Evolutionary conservation across 2,113 vertebrate species (phyloP), one percentile per base, ranked within the genome.

Genomic region (Alces alces): DNA sequence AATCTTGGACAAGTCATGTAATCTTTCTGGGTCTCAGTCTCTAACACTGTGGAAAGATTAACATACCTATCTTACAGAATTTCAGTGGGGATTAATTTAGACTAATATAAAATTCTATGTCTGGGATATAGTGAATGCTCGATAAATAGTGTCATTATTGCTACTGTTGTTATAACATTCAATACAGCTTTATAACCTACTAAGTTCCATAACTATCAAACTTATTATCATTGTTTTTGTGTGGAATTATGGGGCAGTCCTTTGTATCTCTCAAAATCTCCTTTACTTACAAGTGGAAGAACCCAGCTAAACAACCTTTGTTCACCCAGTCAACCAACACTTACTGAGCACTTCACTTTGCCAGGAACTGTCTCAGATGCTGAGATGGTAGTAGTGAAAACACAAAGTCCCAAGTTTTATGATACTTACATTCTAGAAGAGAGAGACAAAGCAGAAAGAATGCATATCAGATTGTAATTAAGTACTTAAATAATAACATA

Each of bases 241-340:
- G 14, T 92, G 54, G 21, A 86, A 89, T 84, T 84, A 87, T 66
- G 19, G 91, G 54, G 33, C 94, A 91, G 60, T 52, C 45, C 64
- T 61, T 89, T 91, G 3, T 30, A 73, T 84, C 83, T 93, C 60
- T 96, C n/a, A 19, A 70, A 45, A 84, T 86, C 50, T 70, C 78
- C 12, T 84, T 97, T 92, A 78, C 61, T 92, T 91, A n/a, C 55
- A 96, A 94, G 36, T 73, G 54, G 96, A 36, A 95, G 61, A 97
- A 84, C 0, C 6, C 86, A 90, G 43, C 25, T 61, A 93, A 89
- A 86, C 28, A 87, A 13, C 45, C 58, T 95, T 93, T 88, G 52
- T 95, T 90, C 64, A 60, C 39, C 70, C 61, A 87, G 82, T 87
- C 50, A 57, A 39, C 66, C 93, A 84, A 79, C 47, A 90, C 7